phyloP scores from a whole-genome alignment of 2,113 vertebrate species.

The Triplophysa siluroides region DNA sequence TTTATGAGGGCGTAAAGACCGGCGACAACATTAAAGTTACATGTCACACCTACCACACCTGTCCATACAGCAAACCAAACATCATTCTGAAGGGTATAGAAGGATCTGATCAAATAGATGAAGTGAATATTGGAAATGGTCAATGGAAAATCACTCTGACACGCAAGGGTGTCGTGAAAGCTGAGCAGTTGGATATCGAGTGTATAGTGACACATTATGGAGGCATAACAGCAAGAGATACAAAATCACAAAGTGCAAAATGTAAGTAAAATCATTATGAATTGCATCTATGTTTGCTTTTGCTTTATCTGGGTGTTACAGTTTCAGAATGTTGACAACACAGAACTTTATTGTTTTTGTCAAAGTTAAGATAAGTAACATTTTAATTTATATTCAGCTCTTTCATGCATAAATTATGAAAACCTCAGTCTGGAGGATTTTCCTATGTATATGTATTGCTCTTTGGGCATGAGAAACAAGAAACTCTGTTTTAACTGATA shows the following conservation, averaged over 20 bases:
- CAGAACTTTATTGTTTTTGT: no score
- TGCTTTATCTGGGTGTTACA: no score
- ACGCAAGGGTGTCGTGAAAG: not conserved
- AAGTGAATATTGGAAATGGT: not conserved
- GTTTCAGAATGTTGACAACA: no score
- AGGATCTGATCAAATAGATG: not conserved
- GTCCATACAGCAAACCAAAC: constrained; percentile 11
- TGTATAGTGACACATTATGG: constrained; percentile 44
- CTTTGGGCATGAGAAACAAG: no score
- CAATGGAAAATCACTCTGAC: constrained; percentile 15
- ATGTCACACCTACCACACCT: not conserved
- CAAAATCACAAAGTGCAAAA: not conserved
- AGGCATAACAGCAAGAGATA: not conserved
- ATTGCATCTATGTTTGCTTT: not conserved
- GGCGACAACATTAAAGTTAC: not conserved
- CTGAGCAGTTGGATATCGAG: not conserved
- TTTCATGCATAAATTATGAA: no score
- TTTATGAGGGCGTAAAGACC: not conserved
- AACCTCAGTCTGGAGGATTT: no score
- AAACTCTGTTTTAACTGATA: no score
- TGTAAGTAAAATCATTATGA: constrained; percentile 51
- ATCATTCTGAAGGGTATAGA: not conserved
- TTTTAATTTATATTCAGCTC: no score
- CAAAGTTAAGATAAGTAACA: no score
- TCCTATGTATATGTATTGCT: no score